Conservation (phyloP, 2,113 vertebrate genomes). For the Taurulus bubalis region DNA sequence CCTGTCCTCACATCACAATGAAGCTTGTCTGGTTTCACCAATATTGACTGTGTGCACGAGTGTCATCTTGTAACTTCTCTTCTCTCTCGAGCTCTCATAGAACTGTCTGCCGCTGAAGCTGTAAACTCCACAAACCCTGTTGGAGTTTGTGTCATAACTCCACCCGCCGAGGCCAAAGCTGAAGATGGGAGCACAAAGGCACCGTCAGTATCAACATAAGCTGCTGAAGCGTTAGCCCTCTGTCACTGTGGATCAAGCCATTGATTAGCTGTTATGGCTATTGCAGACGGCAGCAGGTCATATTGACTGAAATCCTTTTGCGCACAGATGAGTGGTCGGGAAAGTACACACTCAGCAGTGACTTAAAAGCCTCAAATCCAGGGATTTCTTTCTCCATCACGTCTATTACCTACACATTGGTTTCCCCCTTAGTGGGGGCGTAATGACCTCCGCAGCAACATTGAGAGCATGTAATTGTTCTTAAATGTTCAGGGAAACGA, state of each 20-base stretch:
- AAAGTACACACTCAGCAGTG: constrained; percentile 55
- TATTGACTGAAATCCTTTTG: constrained; percentile 59
- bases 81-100: background rate
- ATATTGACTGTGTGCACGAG: background rate
- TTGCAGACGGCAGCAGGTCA: constrained; percentile 63
- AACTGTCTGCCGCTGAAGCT: constrained; percentile 18
- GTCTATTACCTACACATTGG: background rate
- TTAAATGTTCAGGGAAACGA: constrained; percentile 5
- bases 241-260: constrained; percentile 67
- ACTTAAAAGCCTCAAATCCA: constrained; percentile 26
- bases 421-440: background rate
- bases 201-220: constrained; percentile 64
- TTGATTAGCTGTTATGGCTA: constrained; percentile 71
- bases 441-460: constrained; percentile 15
- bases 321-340: constrained; percentile 53
- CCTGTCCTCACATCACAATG: background rate
- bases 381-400: background rate
- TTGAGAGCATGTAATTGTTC: constrained; percentile 9
- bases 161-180: constrained; percentile 29
- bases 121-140: constrained; percentile 29
- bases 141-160: constrained; percentile 50
- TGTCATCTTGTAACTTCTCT: constrained; percentile 16
- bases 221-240: constrained; percentile 51
- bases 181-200: constrained; percentile 52
- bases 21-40: background rate